Base-by-base conservation (phyloP, 2,797 vertebrate genomes). In the Macroramphosus scolopax region DNA sequence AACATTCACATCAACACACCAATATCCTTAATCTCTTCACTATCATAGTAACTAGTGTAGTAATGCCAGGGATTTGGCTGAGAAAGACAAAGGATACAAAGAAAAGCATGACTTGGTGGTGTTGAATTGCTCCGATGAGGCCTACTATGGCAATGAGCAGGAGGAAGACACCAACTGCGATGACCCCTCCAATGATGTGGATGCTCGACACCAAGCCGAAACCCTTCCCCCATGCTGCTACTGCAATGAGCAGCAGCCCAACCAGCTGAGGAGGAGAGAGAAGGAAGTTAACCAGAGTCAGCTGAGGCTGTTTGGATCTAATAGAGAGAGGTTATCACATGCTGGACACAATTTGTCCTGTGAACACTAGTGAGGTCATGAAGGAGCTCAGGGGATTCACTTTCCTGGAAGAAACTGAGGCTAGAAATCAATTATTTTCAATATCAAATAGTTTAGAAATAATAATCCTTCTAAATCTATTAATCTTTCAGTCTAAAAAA, bases 41-140 rank as follows among this genome's bases (percentile, higher is more conserved):
- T 3, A 22, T 22, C 20, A 22, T 22, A 22, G 20, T n/a, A 22
- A 22, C 20, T 6, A 3, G 3, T 22, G 5, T 10, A 9, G 8
- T 32, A 14, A 14, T 8, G 30, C 6, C 30, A 31, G 5, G 29
- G 5, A 31, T 44, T 6, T 14, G 9, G 10, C 5, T 10, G 37
- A 13, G 12, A 1, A 6, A 14, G 6, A 15, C 1, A 41, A 88
- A 96, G 92, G 95, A 97, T 97, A 97, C 95, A 50, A 97, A 96
- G 89, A 97, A 97, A 0, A 97, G 92, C 92, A 96, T 89, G 67
- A 97, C 94, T 91, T 97, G 95, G 82, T 97, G 95, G 77, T 96
- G 95, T 68, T 92, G 91, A 32, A 95, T 76, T 0, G 94, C 94
- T 9, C 94, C 94, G 9, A 96, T 80, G 46, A 97, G 89, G 3